phyloP scores from a whole-genome alignment of 2,888 invertebrate species.

The Ypsolopha scabrella region DNA sequence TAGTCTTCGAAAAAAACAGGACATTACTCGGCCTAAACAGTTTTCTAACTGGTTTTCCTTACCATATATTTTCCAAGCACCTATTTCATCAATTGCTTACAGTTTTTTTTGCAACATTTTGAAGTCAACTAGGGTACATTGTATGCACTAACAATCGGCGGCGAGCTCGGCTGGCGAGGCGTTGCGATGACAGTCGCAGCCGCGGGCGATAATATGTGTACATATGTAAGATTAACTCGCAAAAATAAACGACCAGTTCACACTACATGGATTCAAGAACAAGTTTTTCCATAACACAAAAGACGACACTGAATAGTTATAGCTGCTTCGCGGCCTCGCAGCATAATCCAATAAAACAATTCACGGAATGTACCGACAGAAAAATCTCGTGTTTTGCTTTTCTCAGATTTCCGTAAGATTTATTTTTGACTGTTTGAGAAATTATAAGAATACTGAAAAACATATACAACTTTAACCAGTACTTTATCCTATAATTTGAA shows the following conservation, averaged over 20 bases:
- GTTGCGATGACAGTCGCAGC: conserved; percentile 47
- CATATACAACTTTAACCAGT: too few species aligned
- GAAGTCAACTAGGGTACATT: conserved; percentile 26
- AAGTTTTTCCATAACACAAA: conserved; percentile 72
- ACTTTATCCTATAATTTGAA: too few species aligned
- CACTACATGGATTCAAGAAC: conserved; percentile 71
- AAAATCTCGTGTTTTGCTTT: background rate
- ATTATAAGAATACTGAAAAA: too few species aligned
- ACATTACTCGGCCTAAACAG: too few species aligned
- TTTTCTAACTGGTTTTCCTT: too few species aligned
- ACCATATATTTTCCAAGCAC: too few species aligned
- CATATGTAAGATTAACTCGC: conserved; percentile 71
- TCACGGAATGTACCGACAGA: conserved; percentile 60
- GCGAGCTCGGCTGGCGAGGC: conserved; percentile 20
- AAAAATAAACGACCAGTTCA: conserved; percentile 69
- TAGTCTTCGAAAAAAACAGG: too few species aligned
- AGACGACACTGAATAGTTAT: conserved; percentile 71
- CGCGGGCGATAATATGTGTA: conserved; percentile 66
- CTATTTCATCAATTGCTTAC: too few species aligned
- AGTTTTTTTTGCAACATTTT: too few species aligned
- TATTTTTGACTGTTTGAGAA: too few species aligned
- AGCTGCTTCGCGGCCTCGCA: conserved; percentile 66
- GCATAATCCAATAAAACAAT: conserved; percentile 71
- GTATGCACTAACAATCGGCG: conserved; percentile 45
- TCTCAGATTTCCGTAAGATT: too few species aligned